Conservation (phyloP, 2,113 vertebrate genomes). For the Notarius quadriscutis region DNA sequence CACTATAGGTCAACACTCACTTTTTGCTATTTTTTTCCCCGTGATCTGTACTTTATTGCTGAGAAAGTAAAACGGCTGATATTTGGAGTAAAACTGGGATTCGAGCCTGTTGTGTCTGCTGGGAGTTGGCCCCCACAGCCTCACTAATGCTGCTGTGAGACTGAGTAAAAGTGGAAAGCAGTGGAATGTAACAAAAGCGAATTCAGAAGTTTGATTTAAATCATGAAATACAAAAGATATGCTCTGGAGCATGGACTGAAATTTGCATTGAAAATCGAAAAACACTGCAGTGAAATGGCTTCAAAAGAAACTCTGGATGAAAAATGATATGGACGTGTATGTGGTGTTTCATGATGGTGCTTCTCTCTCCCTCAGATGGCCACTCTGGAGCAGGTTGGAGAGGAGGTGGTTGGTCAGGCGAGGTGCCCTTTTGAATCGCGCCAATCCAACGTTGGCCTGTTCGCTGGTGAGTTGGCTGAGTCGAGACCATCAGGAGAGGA, state of each 20-base stretch:
- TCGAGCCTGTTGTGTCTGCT: conserved; percentile 17
- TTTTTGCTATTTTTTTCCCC: background rate
- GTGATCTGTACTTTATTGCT: conserved; percentile 27
- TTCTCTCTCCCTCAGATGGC: conserved; percentile 68
- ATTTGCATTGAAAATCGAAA: background rate
- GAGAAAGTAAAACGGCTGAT: conserved; percentile 21
- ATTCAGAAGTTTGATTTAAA: conserved; percentile 18
- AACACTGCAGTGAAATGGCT: background rate
- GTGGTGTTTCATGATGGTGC: background rate
- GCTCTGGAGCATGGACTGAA: conserved; percentile 13
- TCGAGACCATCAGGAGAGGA: conserved; percentile 33
- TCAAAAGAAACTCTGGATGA: background rate
- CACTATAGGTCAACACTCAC: background rate
- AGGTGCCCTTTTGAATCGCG: conserved; percentile 90
- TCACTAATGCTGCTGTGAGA: background rate
- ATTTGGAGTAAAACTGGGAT: conserved; percentile 8
- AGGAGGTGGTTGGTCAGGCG: conserved; percentile 88
- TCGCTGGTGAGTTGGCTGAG: conserved; percentile 77
- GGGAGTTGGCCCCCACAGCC: background rate
- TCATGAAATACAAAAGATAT: conserved; percentile 15
- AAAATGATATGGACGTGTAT: background rate
- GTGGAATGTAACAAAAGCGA: background rate
- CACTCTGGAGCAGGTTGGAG: conserved; percentile 83
- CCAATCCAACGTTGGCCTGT: conserved; percentile 87
- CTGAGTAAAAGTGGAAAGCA: background rate